Base-by-base conservation (phyloP, 2,888 invertebrate genomes). In the Cheilosia scutellata region DNA sequence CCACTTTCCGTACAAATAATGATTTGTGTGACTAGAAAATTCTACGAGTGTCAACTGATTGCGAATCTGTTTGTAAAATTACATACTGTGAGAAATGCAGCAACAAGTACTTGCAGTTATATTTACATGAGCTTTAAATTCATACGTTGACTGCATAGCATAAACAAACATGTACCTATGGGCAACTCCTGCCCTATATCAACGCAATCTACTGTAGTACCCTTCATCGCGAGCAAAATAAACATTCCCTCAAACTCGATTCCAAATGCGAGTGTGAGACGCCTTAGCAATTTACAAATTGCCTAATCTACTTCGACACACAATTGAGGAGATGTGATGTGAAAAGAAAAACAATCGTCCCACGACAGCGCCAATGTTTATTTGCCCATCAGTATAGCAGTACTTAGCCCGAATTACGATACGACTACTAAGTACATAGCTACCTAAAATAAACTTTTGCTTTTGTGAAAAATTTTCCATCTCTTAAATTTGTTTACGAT, bases 401-500 rank as follows among this genome's bases (percentile, higher is more conserved):
- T 72, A 62, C 40, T 71, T 40, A 60, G 49, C 16, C 27, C 60
- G 42, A 55, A 42, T 27, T 60, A 31, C 53, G 4, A 47, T 60
- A 31, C 53, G 4, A 47, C 20, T 27, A 27, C 51, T 7, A 51
- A 47, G 53, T 20, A 20, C 20, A 20, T 44, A 63, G 37, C 63
- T 44, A 27, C 53, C 53, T n/a, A 62, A 74, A 74, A 74, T 47
- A 65, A 74, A 63, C 44, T 55, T 37, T 47, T 11, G 9, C 53
- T 27, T 25, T 27, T 33, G 37, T 75, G 57, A 27, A 51, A 20
- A 63, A 78, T 27, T 53, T 70, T 70, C 63, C 63, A 63, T 71
- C 55, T 49, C 37, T 55, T 63, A 57, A 20, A 78, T 78, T 78
- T 78, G 63, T 78, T 70, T 78, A 78, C 65, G 27, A 63, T 70